These are phyloP conservation scores for Atherinomorus stipes DNA, from an alignment of 2,113 vertebrate genomes.

Conservation along the genomic window DNA sequence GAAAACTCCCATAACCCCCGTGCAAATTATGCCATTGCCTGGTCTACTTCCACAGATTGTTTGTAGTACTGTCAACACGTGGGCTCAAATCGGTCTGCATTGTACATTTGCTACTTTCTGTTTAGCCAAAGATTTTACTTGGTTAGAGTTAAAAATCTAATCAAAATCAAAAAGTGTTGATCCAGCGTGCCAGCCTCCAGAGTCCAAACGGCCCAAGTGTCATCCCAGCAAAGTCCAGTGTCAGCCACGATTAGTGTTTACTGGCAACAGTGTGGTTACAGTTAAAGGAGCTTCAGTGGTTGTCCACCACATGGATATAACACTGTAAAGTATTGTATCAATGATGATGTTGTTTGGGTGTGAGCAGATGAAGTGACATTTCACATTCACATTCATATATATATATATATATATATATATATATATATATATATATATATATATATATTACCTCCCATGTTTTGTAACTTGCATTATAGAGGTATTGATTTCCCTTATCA, in stretches of 20 bases:
- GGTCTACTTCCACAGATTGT: too few species aligned
- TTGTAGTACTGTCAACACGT: too few species aligned
- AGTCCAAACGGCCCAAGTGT: conserved; percentile 87
- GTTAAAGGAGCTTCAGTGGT: neutral
- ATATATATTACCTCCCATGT: conserved; percentile 12
- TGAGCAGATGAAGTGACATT: conserved; percentile 1
- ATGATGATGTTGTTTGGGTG: neutral
- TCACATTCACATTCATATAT: too few species aligned
- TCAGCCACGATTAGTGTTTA: conserved; percentile 29
- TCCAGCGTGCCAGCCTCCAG: conserved; percentile 82
- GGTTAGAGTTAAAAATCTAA: too few species aligned
- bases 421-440: too few species aligned
- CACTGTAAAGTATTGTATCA: neutral
- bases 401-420: too few species aligned
- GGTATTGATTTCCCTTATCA: conserved; percentile 16
- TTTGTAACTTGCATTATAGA: conserved; percentile 28
- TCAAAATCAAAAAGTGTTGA: conserved; percentile 56
- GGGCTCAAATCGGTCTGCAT: too few species aligned
- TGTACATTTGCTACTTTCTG: too few species aligned
- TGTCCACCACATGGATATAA: neutral
- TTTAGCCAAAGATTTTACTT: too few species aligned
- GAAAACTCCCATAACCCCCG: too few species aligned
- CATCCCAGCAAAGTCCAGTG: conserved; percentile 27
- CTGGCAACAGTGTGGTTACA: neutral
- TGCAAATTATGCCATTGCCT: too few species aligned